Percentiles rank a stretch among this genome's conserved stretches.
phyloP scores from a whole-genome alignment of 2,888 invertebrate species.

The Acanthoscelides obtectus region DNA sequence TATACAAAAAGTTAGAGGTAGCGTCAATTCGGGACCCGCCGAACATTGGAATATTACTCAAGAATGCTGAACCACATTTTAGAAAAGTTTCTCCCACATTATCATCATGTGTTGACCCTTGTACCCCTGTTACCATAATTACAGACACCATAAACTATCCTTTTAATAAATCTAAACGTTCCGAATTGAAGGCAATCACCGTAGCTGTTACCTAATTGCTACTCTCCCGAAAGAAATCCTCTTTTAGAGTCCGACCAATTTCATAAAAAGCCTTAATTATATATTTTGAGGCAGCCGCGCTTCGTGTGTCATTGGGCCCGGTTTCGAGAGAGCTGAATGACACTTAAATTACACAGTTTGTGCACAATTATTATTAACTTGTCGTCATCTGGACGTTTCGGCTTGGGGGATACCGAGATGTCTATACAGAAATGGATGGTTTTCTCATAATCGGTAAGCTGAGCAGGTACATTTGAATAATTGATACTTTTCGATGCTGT shows the following conservation, averaged over 20 bases:
- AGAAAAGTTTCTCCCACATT: neutral
- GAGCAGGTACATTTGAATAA: neutral
- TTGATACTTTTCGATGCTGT: neutral
- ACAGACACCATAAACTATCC: neutral
- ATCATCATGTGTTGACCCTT: neutral
- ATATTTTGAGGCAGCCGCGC: neutral
- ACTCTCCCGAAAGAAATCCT: neutral
- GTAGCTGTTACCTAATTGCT: neutral
- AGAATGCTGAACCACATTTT: too few species aligned
- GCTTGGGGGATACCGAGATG: neutral
- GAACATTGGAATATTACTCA: too few species aligned
- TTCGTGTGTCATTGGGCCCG: neutral
- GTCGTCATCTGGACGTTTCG: neutral
- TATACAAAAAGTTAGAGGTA: too few species aligned
- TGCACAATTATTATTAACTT: neutral
- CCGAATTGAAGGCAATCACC: neutral
- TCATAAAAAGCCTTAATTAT: neutral
- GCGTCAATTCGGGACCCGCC: too few species aligned
- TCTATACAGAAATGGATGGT: neutral
- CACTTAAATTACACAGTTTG: neutral
- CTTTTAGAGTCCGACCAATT: neutral
- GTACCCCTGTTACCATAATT: neutral
- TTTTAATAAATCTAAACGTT: neutral
- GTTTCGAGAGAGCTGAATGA: neutral
- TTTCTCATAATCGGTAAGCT: neutral